Evolutionary conservation across 2,888 invertebrate species (phyloP).

Genomic region (Automeris io): DNA sequence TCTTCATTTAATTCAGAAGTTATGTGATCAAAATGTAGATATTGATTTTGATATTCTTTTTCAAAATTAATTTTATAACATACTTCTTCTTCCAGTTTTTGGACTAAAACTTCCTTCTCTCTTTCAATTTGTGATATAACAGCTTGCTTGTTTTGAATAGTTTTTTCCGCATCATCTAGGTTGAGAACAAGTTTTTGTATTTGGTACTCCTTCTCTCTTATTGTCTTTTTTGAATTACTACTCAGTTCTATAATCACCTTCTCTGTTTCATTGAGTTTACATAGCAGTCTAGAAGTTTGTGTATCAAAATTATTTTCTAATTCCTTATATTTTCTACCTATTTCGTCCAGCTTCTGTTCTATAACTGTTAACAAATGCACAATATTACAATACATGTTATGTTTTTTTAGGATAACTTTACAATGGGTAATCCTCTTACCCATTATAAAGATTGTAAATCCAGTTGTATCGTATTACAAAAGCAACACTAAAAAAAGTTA

Average conservation of each 20-base stretch:
- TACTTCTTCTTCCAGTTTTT: conserved; percentile 27
- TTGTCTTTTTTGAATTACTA: conserved; percentile 18
- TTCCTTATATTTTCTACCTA: conserved; percentile 28
- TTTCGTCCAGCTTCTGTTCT: conserved; percentile 26
- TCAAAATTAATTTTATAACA: conserved; percentile 27
- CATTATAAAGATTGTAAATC: too few relatives aligned
- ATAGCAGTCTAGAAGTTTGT: conserved; percentile 30
- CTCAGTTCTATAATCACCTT: conserved; percentile 26
- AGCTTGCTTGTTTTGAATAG: conserved; percentile 19
- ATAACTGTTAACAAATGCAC: conserved; percentile 18
- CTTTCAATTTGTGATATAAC: conserved; percentile 18
- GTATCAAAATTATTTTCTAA: conserved; percentile 29
- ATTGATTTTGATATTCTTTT: conserved; percentile 34
- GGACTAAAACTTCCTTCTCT: conserved; percentile 24
- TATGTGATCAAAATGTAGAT: conserved; percentile 21
- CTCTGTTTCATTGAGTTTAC: conserved; percentile 32
- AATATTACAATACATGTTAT: not conserved
- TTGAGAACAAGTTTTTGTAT: conserved; percentile 27
- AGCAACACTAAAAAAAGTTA: too few relatives aligned
- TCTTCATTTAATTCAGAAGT: conserved; percentile 25
- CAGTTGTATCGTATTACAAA: too few relatives aligned
- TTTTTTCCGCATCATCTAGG: conserved; percentile 23
- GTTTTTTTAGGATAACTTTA: too few relatives aligned
- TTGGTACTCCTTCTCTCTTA: conserved; percentile 25
- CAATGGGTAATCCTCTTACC: too few relatives aligned